Base-by-base conservation (phyloP, 1,140 invertebrate species). In the Aphaenogaster ashmeadi region DNA sequence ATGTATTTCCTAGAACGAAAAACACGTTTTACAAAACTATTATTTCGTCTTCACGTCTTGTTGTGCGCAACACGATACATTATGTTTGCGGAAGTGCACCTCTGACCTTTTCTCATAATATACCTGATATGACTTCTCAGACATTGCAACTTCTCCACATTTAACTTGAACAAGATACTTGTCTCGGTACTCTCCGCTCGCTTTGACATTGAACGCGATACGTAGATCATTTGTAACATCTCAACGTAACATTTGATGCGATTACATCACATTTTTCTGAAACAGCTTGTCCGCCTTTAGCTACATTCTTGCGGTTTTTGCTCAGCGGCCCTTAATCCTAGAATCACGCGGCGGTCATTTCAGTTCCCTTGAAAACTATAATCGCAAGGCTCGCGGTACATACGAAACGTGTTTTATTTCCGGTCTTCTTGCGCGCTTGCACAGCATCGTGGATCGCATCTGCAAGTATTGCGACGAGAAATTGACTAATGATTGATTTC, bases 241-340 rank as follows among this genome's bases (percentile, higher is more conserved):
- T 11, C 0, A 60, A 74, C 54, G 5, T 47, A 60, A 47, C 6
- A 52, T 83, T 60, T 84, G 11, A 50, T 47, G 18, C 18, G 8
- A 60, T 74, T 74, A 38, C 38, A 15, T 44, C 9, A 11, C 6
- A 21, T 66, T 21, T 71, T 69, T 83, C 4, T 8, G 18, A 6
- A 36, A 44, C 9, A 33, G 15, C 38, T 44, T 8, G 21, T 36
- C 67, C 38, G 7, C 2, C 38, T 72, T 13, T 15, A 81, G 33
- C 11, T 3, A 66, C 80, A 74, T 83, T 60, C 52, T 74, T 83
- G 67, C 38, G 80, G 67, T 83, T 83, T 83, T 47, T 2, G 41
- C 38, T 58, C 11, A 13, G 11, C 67, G 67, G 41, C 15, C 52
- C 67, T 71, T n/a, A 67, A 33, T 72, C 33, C 21, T n/a, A 41